Base-by-base conservation (phyloP, 2,888 invertebrate genomes). In the Bhutanitis thaidina region DNA sequence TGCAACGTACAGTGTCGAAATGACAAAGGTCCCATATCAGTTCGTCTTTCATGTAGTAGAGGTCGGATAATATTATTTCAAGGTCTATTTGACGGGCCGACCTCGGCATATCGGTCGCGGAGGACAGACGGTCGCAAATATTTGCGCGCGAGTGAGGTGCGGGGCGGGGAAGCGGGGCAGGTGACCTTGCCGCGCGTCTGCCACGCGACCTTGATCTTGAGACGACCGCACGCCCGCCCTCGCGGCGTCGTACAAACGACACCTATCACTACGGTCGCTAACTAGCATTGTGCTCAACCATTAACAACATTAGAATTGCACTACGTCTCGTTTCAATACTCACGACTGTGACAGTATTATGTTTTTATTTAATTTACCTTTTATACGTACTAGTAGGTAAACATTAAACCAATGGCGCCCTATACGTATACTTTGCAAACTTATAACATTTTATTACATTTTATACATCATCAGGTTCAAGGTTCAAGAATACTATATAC, bases 71-170 rank as follows among this genome's bases (percentile, higher is more conserved):
- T 84, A 83, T 79, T 78, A 75, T 80, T 81, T 80, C 84, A 88
- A 88, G 88, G 88, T 87, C 81, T 80, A 71, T 58, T 74, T 80
- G 80, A 74, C 84, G 74, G 76, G 72, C 73, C 82, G 88, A 89
- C 88, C 88, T 89, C 88, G 85, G 79, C 84, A 78, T 88, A 88
- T 88, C 88, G 88, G 88, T 86, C 88, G 86, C 78, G 83, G 87
- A 85, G 88, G 88, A 88, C 88, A 84, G 84, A 85, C 87, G 79
- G 80, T 79, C 83, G 85, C 84, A 87, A 86, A 87, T 87, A 86
- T 87, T 86, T 86, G 87, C 80, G 82, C 79, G 79, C 79, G 72
- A 66, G 74, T 67, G 74, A 69, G 72, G 74, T 72, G 65, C 64
- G 69, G 63, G 62, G 60, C 57, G 55, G 60, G 60, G 56, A 40